phyloP scores from a whole-genome alignment of 2,888 invertebrate species.

The Antheraea yamamai region DNA sequence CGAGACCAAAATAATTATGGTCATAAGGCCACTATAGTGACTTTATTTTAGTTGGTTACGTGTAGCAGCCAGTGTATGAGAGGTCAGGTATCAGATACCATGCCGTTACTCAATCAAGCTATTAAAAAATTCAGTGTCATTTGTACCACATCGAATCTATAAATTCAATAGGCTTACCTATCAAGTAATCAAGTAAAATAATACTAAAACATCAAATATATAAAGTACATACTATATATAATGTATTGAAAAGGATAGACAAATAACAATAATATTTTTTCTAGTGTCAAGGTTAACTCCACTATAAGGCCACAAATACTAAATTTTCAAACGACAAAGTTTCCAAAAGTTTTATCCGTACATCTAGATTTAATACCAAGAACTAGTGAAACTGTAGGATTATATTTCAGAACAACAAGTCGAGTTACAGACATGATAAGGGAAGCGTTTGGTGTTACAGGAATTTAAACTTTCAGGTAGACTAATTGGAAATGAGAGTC shows the following conservation, averaged over 20 bases:
- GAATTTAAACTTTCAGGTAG: neutral
- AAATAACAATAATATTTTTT: neutral
- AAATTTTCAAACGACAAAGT: conserved; percentile 8
- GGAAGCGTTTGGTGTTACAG: neutral
- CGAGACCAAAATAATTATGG: neutral
- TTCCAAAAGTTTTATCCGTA: neutral
- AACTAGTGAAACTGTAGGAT: neutral
- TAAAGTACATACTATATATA: neutral
- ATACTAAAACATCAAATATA: neutral
- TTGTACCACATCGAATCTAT: too few species aligned
- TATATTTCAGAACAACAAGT: conserved; percentile 9
- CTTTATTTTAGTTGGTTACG: too few species aligned
- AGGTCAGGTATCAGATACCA: too few species aligned
- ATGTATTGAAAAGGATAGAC: neutral
- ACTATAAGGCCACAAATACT: neutral
- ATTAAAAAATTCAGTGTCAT: too few species aligned
- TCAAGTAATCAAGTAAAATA: neutral
- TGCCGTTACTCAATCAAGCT: too few species aligned
- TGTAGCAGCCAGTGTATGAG: too few species aligned
- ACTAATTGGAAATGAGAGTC: neutral
- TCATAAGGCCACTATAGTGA: neutral
- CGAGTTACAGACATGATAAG: neutral
- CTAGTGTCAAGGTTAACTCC: neutral
- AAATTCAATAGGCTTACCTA: too few species aligned
- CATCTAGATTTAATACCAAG: conserved; percentile 12